These are phyloP conservation scores for Papilio machaon DNA, from an alignment of 1,140 invertebrate species.

Conservation along the genomic window DNA sequence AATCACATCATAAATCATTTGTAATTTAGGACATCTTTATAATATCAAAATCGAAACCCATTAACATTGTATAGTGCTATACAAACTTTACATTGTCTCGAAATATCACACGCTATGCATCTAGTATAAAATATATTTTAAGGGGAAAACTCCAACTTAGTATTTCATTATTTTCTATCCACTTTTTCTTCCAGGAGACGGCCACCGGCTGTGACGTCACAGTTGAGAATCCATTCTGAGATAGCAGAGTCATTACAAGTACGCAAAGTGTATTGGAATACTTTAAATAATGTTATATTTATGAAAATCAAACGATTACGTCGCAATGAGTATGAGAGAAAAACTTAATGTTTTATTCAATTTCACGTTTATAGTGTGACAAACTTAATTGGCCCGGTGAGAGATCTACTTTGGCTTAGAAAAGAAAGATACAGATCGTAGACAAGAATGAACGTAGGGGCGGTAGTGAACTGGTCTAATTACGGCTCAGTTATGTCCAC, in stretches of 20 bases:
- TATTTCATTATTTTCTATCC: not conserved
- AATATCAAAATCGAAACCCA: too few species aligned
- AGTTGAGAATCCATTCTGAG: slow-evolving; percentile 42
- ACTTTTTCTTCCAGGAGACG: slow-evolving; percentile 28
- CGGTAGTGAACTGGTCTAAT: too few species aligned
- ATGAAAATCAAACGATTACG: not conserved
- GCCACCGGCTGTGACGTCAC: slow-evolving; percentile 39
- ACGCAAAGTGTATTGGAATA: not conserved
- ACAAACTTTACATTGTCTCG: too few species aligned
- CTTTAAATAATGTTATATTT: slow-evolving; percentile 26
- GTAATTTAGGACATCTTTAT: too few species aligned
- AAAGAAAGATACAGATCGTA: too few species aligned
- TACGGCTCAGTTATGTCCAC: too few species aligned
- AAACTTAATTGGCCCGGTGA: not conserved
- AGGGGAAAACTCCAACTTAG: too few species aligned
- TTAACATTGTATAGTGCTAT: too few species aligned
- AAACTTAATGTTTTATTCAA: not conserved
- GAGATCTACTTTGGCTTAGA: too few species aligned
- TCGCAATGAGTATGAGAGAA: not conserved
- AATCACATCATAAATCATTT: not conserved
- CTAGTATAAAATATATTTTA: too few species aligned
- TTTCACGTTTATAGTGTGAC: not conserved
- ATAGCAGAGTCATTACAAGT: not conserved
- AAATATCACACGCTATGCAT: too few species aligned
- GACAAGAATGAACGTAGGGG: too few species aligned